phyloP scores from a whole-genome alignment of 2,113 vertebrate genomes.

The Phrynosoma platyrhinos region DNA sequence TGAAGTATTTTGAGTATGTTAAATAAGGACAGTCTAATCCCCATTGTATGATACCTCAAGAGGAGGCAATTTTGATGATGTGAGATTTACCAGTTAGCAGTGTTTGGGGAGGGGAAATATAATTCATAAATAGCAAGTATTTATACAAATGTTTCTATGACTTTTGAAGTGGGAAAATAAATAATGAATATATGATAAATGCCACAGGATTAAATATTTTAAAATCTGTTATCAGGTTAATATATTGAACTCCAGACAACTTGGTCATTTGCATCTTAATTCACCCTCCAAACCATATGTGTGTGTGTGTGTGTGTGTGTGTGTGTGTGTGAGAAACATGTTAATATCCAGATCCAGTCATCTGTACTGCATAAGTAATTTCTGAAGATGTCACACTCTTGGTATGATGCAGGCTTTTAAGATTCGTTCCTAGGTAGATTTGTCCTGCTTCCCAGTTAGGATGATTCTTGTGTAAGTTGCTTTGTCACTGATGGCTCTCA shows the following conservation, averaged over 20 bases:
- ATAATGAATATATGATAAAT: constrained; percentile 70
- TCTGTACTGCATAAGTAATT: constrained; percentile 31
- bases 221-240: constrained; percentile 74
- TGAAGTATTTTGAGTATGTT: constrained; percentile 72
- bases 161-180: constrained; percentile 78
- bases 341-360: constrained; percentile 29
- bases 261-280: constrained; percentile 71
- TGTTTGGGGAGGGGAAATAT: constrained; percentile 62
- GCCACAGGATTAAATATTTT: constrained; percentile 68
- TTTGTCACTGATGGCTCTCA: neutral
- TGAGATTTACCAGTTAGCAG: constrained; percentile 77
- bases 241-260: constrained; percentile 52
- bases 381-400: constrained; percentile 8
- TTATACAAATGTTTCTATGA: constrained; percentile 77
- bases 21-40: constrained; percentile 67
- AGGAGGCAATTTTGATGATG: constrained; percentile 72
- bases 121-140: constrained; percentile 78
- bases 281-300: constrained; percentile 65
- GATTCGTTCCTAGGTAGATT: neutral
- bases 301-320: neutral
- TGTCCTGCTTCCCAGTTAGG: constrained; percentile 17
- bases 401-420: constrained; percentile 14
- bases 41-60: constrained; percentile 63
- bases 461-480: neutral
- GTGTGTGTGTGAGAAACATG: constrained; percentile 12